These are phyloP conservation scores for Agrochola lota DNA, from an alignment of 2,888 invertebrate species.

Conservation along the genomic window DNA sequence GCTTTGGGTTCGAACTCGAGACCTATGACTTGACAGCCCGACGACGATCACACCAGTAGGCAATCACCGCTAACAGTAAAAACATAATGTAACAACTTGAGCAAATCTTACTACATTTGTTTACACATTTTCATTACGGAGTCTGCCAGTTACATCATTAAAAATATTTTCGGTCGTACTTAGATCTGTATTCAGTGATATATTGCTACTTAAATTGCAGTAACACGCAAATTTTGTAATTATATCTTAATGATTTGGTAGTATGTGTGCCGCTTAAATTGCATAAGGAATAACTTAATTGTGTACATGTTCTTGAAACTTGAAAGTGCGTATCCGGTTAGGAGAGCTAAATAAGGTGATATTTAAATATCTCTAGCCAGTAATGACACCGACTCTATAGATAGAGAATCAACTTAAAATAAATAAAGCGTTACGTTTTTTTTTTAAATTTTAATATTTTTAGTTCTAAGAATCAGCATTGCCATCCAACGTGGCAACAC, in stretches of 20 bases:
- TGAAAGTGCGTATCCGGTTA: slow-evolving; percentile 62
- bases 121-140: slow-evolving; percentile 31
- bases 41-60: too few relatives aligned
- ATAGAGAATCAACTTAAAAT: background rate
- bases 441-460: too few relatives aligned
- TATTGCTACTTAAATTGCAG: slow-evolving; percentile 13
- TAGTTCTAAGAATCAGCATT: too few relatives aligned
- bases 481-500: too few relatives aligned
- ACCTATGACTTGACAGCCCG: too few relatives aligned
- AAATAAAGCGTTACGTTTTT: background rate
- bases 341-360: slow-evolving; percentile 22
- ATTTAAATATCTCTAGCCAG: slow-evolving; percentile 8
- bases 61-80: background rate
- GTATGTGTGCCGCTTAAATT: slow-evolving; percentile 27
- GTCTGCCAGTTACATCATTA: slow-evolving; percentile 16
- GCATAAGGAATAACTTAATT: slow-evolving; percentile 39
- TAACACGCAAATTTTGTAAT: slow-evolving; percentile 49
- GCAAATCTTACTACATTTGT: slow-evolving; percentile 23
- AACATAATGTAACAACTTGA: background rate
- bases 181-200: slow-evolving; percentile 28
- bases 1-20: too few relatives aligned
- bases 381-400: background rate
- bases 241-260: slow-evolving; percentile 39
- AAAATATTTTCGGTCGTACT: slow-evolving; percentile 2
- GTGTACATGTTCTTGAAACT: slow-evolving; percentile 64